Evolutionary conservation across 2,888 invertebrate genomes (phyloP), one percentile per base, ranked within the genome.

Genomic region (Heliconius aoede): DNA sequence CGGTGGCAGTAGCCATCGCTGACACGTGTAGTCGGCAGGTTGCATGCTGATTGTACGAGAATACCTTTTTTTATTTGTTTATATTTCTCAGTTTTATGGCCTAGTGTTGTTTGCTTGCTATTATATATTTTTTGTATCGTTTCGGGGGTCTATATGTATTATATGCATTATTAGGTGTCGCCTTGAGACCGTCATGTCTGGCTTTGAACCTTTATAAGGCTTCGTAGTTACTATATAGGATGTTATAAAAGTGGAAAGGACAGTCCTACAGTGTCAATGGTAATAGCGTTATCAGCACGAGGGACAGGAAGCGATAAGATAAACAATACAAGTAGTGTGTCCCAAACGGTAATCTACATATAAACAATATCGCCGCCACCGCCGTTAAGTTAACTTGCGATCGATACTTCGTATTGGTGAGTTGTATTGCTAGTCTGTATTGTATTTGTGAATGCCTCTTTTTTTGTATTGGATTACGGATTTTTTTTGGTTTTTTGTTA

Each of bases 51-150:
- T 90, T 91, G 84, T 86, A 82, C 89, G 84, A 84, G 90, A 91
- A 91, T 91, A 88, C 82, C 82, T 90, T 92, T 90, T 91, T 40
- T 55, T n/a, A 92, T 94, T 91, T 94, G 93, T 94, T 93, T 94
- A 91, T 91, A 85, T 91, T 91, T 87, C 86, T 86, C 86, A 83
- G 82, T 85, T 89, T 91, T 90, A 91, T 89, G 86, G 84, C 87
- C 85, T 85, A 89, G 89, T 89, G 89, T 90, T 86, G 88, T 88
- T 88, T 87, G 87, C 86, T 88, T 85, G 83, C 87, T 88, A 36
- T 72, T 72, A 72, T 58, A 60, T 60, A 26, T 58, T 26, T 61
- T 60, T 8, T 60, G 24, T 60, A 60, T 72, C 87, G 85, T 46
- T 86, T 84, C 76, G 78, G 85, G 86, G 88, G 84, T 86, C 82